Evolutionary conservation across 2,113 vertebrate genomes (phyloP).

Genomic region (Cyprinodon tularosa): DNA sequence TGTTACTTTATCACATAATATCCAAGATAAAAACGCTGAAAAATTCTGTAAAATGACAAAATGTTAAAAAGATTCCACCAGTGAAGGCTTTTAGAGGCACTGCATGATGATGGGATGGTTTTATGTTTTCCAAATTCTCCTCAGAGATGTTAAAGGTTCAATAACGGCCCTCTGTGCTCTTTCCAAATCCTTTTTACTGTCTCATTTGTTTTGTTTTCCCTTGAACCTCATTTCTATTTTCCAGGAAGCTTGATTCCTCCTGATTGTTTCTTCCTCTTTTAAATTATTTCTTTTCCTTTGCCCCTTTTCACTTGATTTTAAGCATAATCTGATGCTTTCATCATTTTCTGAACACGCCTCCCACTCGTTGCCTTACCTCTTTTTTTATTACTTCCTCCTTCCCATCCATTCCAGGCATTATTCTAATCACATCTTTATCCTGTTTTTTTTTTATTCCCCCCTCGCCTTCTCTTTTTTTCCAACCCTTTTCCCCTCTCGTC

Average conservation of each 20-base stretch:
- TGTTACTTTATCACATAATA: not conserved
- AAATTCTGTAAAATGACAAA: not conserved
- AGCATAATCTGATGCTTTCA: not conserved
- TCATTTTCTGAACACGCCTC: not conserved
- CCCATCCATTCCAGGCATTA: not conserved
- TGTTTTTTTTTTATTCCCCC: not conserved
- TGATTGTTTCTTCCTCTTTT: no score
- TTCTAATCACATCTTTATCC: not conserved
- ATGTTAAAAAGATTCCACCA: not conserved
- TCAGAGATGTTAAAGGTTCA: not conserved
- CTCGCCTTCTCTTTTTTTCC: not conserved
- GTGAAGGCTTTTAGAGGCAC: not conserved
- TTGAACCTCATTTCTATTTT: not conserved
- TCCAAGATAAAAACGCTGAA: not conserved
- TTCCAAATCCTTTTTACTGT: not conserved
- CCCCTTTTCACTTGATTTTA: not conserved
- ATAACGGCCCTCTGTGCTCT: not conserved
- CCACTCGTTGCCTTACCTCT: not conserved
- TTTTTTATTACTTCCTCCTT: not conserved
- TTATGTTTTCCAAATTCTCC: not conserved
- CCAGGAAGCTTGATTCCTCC: not conserved
- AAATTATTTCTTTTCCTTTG: not conserved
- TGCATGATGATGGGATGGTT: no score
- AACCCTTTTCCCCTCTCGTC: not conserved
- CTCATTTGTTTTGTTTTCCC: not conserved